These are phyloP conservation scores for Campylomormyrus numenius DNA, from an alignment of 2,113 vertebrate genomes.

Conservation along the genomic window DNA sequence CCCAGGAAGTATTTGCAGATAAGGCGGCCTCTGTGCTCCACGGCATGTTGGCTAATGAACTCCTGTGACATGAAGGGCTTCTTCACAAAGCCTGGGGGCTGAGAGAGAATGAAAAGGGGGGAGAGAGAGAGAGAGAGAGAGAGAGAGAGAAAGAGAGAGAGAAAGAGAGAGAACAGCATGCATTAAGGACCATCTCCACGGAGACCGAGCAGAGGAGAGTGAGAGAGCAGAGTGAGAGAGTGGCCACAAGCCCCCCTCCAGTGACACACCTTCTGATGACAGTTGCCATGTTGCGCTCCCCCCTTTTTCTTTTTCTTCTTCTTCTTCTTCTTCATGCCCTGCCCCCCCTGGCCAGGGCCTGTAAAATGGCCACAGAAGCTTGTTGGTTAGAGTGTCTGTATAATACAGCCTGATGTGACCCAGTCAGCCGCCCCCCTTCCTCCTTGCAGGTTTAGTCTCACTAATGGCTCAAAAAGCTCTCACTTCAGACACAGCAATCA, in stretches of 20 bases:
- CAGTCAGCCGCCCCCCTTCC: neutral
- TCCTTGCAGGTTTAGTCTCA: neutral
- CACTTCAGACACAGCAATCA: neutral
- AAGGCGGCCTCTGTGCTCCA: conserved; percentile 75
- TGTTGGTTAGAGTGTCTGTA: neutral
- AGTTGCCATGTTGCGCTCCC: neutral
- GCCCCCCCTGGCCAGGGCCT: neutral
- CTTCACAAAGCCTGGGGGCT: conserved; percentile 21
- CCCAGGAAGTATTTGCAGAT: conserved; percentile 83
- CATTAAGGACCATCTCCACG: neutral
- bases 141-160: neutral
- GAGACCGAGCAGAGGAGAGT: neutral
- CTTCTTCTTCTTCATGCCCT: neutral
- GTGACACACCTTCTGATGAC: neutral
- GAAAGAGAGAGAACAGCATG: neutral
- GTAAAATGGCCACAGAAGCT: neutral
- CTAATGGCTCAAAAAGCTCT: neutral
- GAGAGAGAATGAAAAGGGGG: neutral
- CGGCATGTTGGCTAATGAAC: conserved; percentile 79
- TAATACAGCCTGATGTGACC: neutral
- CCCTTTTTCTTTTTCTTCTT: neutral
- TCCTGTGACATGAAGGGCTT: conserved; percentile 74
- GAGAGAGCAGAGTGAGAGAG: neutral
- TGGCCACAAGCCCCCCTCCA: neutral
- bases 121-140: too few relatives aligned